Evolutionary conservation across 2,888 invertebrate species (phyloP).

Genomic region (Scaptomyza caliginosa): DNA sequence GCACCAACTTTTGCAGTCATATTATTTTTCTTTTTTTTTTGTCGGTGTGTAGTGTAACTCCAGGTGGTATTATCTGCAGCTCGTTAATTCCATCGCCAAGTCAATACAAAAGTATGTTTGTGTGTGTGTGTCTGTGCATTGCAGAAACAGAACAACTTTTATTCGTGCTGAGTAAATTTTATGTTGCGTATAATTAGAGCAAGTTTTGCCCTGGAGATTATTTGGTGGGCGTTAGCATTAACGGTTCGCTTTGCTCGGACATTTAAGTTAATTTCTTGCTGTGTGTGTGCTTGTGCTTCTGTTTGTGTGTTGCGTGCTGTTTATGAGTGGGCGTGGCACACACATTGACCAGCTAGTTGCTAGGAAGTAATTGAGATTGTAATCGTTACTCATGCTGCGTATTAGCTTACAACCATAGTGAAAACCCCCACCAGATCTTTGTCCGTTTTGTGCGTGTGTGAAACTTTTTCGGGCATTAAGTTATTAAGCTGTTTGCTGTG

Average conservation of each 20-base stretch:
- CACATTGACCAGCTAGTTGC: slow-evolving; percentile 14
- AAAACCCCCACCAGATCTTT: slow-evolving; percentile 4
- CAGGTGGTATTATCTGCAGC: slow-evolving; percentile 52
- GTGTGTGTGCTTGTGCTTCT: slow-evolving; percentile 23
- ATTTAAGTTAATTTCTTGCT: slow-evolving; percentile 70
- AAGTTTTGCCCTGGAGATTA: slow-evolving; percentile 73
- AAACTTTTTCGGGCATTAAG: slow-evolving; percentile 72
- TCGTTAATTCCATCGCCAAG: slow-evolving; percentile 50
- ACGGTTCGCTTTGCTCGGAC: slow-evolving; percentile 13
- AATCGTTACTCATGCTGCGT: slow-evolving; percentile 74
- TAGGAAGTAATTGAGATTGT: slow-evolving; percentile 78
- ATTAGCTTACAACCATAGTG: slow-evolving; percentile 49
- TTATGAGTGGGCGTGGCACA: slow-evolving; percentile 63
- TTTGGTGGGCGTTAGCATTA: slow-evolving; percentile 31
- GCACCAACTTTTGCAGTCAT: background rate
- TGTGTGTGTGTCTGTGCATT: background rate
- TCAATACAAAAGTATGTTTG: slow-evolving; percentile 56
- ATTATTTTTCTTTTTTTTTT: background rate
- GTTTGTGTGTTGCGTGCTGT: slow-evolving; percentile 44
- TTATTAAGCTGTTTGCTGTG: slow-evolving; percentile 67
- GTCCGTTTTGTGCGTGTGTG: slow-evolving; percentile 33
- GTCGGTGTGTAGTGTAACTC: slow-evolving; percentile 3
- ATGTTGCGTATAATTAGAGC: slow-evolving; percentile 79
- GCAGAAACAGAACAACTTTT: slow-evolving; percentile 29
- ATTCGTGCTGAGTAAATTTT: slow-evolving; percentile 70